Percentiles rank a stretch among this genome's conserved stretches.
phyloP scores from a whole-genome alignment of 2,797 vertebrate genomes.

The Anguilla marmorata region DNA sequence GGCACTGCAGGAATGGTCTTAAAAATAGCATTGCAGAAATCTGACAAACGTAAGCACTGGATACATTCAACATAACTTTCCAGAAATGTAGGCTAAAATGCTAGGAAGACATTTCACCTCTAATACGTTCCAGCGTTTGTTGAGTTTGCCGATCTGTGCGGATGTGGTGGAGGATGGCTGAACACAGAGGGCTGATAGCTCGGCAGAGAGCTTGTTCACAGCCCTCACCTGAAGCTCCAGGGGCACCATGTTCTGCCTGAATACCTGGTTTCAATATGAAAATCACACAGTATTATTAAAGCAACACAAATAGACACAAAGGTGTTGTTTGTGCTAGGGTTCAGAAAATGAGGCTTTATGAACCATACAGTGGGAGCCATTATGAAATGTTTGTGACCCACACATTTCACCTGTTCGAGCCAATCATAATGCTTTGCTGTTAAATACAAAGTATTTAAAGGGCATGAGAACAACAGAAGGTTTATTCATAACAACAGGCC shows the following conservation, averaged over 20 bases:
- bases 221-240: neutral
- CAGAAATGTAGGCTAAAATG: neutral
- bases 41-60: neutral
- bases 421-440: too few relatives aligned
- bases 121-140: neutral
- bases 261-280: neutral
- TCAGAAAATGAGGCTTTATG: too few relatives aligned
- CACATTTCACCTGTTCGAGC: neutral
- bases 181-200: neutral
- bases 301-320: too few relatives aligned
- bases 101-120: neutral
- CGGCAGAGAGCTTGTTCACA: neutral
- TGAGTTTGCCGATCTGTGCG: neutral
- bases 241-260: neutral
- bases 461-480: neutral
- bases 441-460: neutral
- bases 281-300: neutral
- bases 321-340: too few relatives aligned
- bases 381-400: too few relatives aligned
- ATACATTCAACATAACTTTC: neutral
- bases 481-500: too few relatives aligned
- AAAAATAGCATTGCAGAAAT: neutral
- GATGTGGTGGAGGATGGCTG: neutral
- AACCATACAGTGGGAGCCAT: too few relatives aligned
- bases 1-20: too few relatives aligned